Base-by-base conservation (phyloP, 1,140 invertebrate species). In the Aphaenogaster ashmeadi region DNA sequence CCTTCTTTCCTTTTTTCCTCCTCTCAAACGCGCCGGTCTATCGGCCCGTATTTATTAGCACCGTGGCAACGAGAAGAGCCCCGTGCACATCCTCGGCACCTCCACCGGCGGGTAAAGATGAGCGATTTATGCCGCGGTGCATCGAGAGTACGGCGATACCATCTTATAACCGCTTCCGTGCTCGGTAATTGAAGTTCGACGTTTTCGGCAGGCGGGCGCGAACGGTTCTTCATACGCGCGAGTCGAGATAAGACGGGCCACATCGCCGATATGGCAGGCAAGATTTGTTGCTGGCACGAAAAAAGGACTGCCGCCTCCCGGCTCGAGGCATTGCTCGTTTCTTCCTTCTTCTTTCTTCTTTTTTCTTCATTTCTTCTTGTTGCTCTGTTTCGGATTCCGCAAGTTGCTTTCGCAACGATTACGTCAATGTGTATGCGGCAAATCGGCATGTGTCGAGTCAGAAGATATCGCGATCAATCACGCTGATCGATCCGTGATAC, bases 11-110 rank as follows among this genome's bases (percentile, higher is more conserved):
- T 62, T 18, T 11, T 21, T 27, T 9, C n/a, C 18, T 83, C 15
- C 67, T 84, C 50, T 36, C 56, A 38, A 38, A 69, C 60, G 21
- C 60, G 62, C 27, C 27, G n/a, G 41, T 47, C 86, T 90, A 90
- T 90, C 50, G 78, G 72, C 60, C 79, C 52, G 88, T 90, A 90
- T 90, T 90, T 90, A 90, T 90, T 89, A 87, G 36, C 85, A 71
- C 11, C 80, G 67, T 58, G 66, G 64, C 67, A 79, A 52, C 83
- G 72, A 38, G 71, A 50, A 36, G n/a, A 27, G 15, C 36, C 54
- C 15, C n/a, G 18, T 62, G 13, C 72, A 33, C 18, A 71, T 87
- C 52, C 79, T 87, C 66, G 58, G 52, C 87, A 87, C 58, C 77
- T 78, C 21, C 47, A 64, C 72, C 77, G 72, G 21, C 33, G 13